phyloP scores from a whole-genome alignment of 2,888 invertebrate genomes.

The Drosophila fulvimacula region DNA sequence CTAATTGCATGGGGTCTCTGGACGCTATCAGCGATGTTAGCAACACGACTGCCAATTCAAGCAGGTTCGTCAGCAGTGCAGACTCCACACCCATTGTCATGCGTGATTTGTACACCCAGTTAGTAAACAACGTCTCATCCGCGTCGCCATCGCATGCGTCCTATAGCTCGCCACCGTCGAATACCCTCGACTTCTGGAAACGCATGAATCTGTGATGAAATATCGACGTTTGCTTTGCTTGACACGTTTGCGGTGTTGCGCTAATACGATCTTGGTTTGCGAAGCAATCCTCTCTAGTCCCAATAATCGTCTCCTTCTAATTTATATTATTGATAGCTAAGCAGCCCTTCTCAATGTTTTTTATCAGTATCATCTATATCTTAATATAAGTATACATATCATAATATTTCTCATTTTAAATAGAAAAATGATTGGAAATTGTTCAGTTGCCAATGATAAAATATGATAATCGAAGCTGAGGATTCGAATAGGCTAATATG shows the following conservation, averaged over 20 bases:
- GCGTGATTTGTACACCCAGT: slow-evolving; percentile 17
- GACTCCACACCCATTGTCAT: neutral
- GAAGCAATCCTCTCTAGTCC: slow-evolving; percentile 8
- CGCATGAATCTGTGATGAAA: slow-evolving; percentile 55
- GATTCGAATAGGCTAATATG: neutral
- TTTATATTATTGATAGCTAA: neutral
- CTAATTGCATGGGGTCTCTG: slow-evolving; percentile 8
- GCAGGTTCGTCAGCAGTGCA: slow-evolving; percentile 27
- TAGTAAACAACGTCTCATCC: slow-evolving; percentile 12
- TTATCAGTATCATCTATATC: neutral
- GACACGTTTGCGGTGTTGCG: neutral
- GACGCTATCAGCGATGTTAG: slow-evolving; percentile 32
- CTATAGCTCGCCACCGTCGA: slow-evolving; percentile 36
- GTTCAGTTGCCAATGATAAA: neutral
- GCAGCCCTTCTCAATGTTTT: neutral
- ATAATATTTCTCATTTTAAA: neutral
- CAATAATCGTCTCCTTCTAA: neutral
- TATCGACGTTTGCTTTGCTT: slow-evolving; percentile 7
- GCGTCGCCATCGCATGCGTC: slow-evolving; percentile 28
- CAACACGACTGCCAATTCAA: slow-evolving; percentile 26
- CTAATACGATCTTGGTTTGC: slow-evolving; percentile 3
- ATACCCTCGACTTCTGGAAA: slow-evolving; percentile 59
- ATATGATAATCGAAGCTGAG: neutral
- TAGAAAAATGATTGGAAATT: neutral
- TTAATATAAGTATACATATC: neutral